phyloP scores from a whole-genome alignment of 2,888 invertebrate genomes.

The Polyommatus iphigenia region DNA sequence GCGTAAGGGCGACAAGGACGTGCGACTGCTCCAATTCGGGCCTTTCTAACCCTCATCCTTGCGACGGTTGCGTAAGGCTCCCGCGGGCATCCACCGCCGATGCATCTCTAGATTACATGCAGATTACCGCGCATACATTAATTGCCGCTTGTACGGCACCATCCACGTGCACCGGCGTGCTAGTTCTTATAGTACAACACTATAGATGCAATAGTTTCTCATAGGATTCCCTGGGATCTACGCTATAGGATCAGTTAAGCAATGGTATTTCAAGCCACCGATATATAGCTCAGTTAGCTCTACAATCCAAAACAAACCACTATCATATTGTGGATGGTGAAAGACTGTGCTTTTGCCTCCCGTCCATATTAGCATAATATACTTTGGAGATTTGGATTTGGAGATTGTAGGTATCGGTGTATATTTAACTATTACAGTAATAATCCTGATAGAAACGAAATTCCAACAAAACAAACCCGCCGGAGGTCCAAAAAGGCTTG shows the following conservation, averaged over 20 bases:
- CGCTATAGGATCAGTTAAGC: too few relatives aligned
- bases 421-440: neutral
- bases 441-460: neutral
- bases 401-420: neutral
- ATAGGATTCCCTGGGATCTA: too few relatives aligned
- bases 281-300: too few relatives aligned
- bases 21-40: constrained; percentile 42
- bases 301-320: too few relatives aligned
- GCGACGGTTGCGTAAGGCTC: constrained; percentile 25
- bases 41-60: constrained; percentile 45
- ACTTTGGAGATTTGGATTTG: too few relatives aligned
- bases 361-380: too few relatives aligned
- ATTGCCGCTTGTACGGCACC: neutral
- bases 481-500: neutral
- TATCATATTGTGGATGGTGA: too few relatives aligned
- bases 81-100: neutral
- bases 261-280: too few relatives aligned
- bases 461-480: neutral
- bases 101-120: constrained; percentile 11
- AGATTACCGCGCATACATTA: neutral
- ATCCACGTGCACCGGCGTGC: too few relatives aligned
- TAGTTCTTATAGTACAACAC: too few relatives aligned
- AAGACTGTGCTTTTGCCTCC: too few relatives aligned
- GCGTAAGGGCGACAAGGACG: constrained; percentile 40
- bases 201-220: too few relatives aligned